Evolutionary conservation across 2,113 vertebrate genomes (phyloP).

Genomic region (Azemiops feae): DNA sequence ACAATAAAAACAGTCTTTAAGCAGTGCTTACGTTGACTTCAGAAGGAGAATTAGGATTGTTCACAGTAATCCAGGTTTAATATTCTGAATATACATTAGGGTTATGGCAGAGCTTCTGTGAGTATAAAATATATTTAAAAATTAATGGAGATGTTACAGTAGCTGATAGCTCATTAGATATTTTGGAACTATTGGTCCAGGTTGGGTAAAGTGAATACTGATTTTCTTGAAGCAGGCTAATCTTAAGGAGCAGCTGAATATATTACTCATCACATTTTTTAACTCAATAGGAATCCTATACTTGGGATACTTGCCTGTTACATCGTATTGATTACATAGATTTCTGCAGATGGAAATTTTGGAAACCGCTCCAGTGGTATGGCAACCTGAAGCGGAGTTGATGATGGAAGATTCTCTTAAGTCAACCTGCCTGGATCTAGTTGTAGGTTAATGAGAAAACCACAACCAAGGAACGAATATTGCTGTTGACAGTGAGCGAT

Average conservation of each 20-base stretch:
- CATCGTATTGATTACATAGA: not conserved
- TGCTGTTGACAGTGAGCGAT: constrained; percentile 82
- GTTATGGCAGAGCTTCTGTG: not conserved
- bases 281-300: not conserved
- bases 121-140: not conserved
- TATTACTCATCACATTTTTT: not conserved
- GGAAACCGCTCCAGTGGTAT: not conserved
- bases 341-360: not conserved
- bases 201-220: not conserved
- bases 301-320: not conserved
- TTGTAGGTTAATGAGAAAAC: constrained; percentile 51
- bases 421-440: constrained; percentile 49
- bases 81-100: not conserved
- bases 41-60: not conserved
- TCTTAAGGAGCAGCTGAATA: not conserved
- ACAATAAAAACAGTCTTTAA: not conserved
- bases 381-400: not conserved
- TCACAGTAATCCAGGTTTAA: not conserved
- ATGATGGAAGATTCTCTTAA: constrained; percentile 5
- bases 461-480: constrained; percentile 57
- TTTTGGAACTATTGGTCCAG: not conserved
- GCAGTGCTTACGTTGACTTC: not conserved
- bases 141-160: not conserved
- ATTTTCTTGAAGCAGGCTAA: not conserved
- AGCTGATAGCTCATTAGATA: not conserved